phyloP scores from a whole-genome alignment of 37 sponge, comb jelly and placozoan genomes.

The Trichoplax adhaerens region DNA sequence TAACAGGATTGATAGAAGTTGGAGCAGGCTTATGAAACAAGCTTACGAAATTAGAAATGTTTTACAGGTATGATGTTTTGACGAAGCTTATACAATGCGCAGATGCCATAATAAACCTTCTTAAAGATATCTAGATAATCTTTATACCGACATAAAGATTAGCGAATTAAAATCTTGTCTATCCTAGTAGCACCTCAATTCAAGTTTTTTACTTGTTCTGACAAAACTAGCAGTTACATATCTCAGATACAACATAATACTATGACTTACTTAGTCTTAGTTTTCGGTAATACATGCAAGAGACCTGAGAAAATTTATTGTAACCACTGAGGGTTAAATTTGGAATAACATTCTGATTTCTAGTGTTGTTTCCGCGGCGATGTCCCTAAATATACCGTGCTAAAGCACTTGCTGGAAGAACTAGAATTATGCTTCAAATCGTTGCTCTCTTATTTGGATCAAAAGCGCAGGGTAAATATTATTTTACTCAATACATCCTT shows the following conservation, averaged over 20 bases:
- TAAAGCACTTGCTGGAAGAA: conserved; percentile 25
- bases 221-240: too few relatives aligned
- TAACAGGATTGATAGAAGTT: conserved; percentile 28
- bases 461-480: conserved; percentile 42
- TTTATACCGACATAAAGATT: too few relatives aligned
- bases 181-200: too few relatives aligned
- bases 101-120: too few relatives aligned
- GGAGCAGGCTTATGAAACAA: conserved; percentile 56
- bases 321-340: too few relatives aligned
- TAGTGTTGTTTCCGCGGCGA: conserved; percentile 70
- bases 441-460: conserved; percentile 39
- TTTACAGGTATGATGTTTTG: conserved; percentile 26
- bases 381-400: conserved; percentile 13
- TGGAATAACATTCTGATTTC: background rate
- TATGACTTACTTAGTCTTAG: too few relatives aligned
- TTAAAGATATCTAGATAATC: too few relatives aligned
- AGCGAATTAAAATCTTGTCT: too few relatives aligned
- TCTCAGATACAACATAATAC: too few relatives aligned
- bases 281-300: too few relatives aligned
- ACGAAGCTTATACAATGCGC: background rate
- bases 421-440: conserved; percentile 68
- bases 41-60: conserved; percentile 36
- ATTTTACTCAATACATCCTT: background rate
- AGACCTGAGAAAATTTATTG: too few relatives aligned
- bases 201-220: too few relatives aligned